Base-by-base conservation (phyloP, 2,113 vertebrate species). In the Hippocampus comes region DNA sequence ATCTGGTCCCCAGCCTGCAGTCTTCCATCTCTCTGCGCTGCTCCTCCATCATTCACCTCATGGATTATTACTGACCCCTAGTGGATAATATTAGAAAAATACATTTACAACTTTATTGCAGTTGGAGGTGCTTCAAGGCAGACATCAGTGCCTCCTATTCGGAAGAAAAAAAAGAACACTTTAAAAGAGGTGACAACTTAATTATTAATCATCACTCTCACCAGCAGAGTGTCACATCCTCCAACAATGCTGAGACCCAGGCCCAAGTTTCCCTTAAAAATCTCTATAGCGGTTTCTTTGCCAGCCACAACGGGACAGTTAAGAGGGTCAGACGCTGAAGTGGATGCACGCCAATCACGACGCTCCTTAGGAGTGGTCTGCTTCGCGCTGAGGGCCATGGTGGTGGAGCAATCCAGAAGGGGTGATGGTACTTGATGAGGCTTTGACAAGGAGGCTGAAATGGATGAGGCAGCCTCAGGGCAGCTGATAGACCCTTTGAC, bases 181-280 rank as follows among this genome's bases (percentile, higher is more conserved):
- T 27, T 34, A 3, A 25, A 66, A 21, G 42, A 43, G 20, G 51
- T 51, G 38, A 38, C 43, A 15, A 21, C 34, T 43, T 30, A 75
- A 65, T 67, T 56, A 43, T 63, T 9, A 73, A 15, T 57, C 9
- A 9, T n/a, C 53, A 12, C 34, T 67, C 90, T 88, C 78, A 93
- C 97, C 95, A 97, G 87, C 67, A 96, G 86, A 14, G 97, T 97
- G 86, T 99, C 97, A 55, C 93, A 94, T 69, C 97, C 96, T 76
- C 97, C 97, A 3, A 98, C 95, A 25, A 99, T 96, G 89, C 96
- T 98, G 71, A 99, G 92, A 64, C 96, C 96, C 65, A 99, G 94
- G 34, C 96, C 95, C 0, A 94, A 91, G 1, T 87, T 91, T 14
- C 95, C 95, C 91, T 97, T 99, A 73, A 91, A 94, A 84, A 99